Evolutionary conservation across 2,113 vertebrate genomes (phyloP).

Genomic region (Acrocephalus kingi): DNA sequence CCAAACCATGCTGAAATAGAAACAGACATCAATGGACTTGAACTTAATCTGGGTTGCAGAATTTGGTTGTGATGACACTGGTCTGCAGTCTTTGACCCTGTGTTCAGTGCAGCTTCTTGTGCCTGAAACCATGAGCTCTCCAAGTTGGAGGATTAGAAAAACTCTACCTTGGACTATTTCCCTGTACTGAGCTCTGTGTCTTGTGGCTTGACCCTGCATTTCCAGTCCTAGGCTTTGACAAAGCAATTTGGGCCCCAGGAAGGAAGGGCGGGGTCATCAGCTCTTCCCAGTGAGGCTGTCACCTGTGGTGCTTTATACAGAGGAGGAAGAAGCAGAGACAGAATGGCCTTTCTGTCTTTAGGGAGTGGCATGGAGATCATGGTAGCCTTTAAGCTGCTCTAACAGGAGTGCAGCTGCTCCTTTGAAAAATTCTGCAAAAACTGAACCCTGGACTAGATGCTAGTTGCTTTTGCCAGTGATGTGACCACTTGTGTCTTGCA

Average conservation of each 20-base stretch:
- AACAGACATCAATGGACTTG: background rate
- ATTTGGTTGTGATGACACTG: background rate
- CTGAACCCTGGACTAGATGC: accelerated
- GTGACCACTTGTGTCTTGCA: conserved; percentile 47
- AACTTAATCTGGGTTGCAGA: background rate
- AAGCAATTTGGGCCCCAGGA: background rate
- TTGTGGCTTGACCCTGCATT: background rate
- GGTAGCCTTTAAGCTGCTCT: background rate
- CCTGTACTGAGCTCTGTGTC: background rate
- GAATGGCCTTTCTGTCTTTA: background rate
- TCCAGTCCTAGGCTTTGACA: background rate
- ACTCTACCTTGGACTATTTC: background rate
- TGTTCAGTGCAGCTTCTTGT: background rate
- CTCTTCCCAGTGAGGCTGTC: background rate
- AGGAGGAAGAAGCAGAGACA: background rate
- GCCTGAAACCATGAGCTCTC: background rate
- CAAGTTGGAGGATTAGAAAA: background rate
- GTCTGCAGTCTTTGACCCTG: background rate
- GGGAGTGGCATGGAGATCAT: accelerated
- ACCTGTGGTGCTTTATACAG: background rate
- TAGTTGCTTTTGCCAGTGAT: background rate
- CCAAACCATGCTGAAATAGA: background rate
- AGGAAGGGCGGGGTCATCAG: accelerated
- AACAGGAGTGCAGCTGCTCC: background rate
- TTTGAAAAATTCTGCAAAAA: accelerated